These are phyloP conservation scores for Drosophila teissieri DNA, from an alignment of 1,140 invertebrate species.

Conservation along the genomic window DNA sequence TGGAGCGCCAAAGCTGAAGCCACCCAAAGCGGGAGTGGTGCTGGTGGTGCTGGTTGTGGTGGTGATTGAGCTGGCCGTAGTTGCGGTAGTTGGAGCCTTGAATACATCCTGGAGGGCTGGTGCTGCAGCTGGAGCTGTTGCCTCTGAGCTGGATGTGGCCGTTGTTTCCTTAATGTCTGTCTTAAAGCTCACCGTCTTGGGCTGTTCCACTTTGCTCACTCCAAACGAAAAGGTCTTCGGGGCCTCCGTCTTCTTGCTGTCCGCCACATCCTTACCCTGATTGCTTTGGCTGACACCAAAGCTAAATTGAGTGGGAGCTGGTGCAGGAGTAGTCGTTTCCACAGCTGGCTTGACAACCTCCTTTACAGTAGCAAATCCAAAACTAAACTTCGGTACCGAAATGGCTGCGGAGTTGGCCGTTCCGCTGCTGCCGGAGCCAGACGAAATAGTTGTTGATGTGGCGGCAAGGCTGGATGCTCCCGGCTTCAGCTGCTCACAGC, in stretches of 20 bases:
- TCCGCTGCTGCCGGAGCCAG: too few species aligned
- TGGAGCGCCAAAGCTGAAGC: conserved; percentile 42
- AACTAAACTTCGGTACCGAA: conserved; percentile 86
- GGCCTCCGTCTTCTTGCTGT: conserved; percentile 4
- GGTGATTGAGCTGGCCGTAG: conserved; percentile 7
- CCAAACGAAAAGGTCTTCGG: neutral
- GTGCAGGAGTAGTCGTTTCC: neutral
- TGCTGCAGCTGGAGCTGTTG: neutral
- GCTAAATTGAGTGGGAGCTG: neutral
- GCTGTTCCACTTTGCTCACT: conserved; percentile 4
- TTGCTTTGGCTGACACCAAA: conserved; percentile 7
- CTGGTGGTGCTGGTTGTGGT: conserved; percentile 1
- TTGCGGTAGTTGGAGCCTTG: conserved; percentile 17
- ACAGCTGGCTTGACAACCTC: conserved; percentile 12
- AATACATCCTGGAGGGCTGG: conserved; percentile 15
- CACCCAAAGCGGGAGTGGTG: neutral
- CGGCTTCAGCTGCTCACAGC: conserved; percentile 89
- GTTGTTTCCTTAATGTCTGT: neutral
- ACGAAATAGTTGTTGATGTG: neutral
- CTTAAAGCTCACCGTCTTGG: conserved; percentile 10
- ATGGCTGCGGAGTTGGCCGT: neutral
- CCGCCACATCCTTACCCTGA: conserved; percentile 14
- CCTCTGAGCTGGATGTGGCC: conserved; percentile 7
- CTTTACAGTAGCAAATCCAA: conserved; percentile 81
- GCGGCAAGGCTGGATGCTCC: conserved; percentile 49